Conservation (phyloP, 1,140 invertebrate genomes). For the Hyposmocoma kahamanoa region DNA sequence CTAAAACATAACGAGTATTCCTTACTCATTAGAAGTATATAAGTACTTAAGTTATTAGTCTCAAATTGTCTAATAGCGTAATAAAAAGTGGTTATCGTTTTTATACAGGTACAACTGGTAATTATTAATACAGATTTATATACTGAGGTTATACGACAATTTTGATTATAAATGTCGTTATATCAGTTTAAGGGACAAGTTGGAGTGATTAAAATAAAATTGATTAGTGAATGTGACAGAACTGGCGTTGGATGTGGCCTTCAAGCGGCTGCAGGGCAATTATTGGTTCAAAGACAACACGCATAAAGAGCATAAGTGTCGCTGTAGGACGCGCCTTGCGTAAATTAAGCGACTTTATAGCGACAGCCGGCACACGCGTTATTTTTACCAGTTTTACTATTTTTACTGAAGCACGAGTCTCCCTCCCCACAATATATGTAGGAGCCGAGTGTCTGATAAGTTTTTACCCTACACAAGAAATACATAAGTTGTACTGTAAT, state of each 20-base stretch:
- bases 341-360: conserved; percentile 71
- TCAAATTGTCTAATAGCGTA: too few relatives aligned
- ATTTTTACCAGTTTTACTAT: conserved; percentile 67
- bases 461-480: conserved; percentile 47
- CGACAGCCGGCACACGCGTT: conserved; percentile 23
- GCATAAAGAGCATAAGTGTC: conserved; percentile 68
- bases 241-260: conserved; percentile 20
- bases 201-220: conserved; percentile 3
- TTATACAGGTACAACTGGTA: too few relatives aligned
- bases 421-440: too few relatives aligned
- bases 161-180: too few relatives aligned
- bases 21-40: too few relatives aligned
- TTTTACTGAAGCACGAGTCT: conserved; percentile 65
- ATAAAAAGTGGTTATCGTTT: too few relatives aligned
- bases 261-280: conserved; percentile 28
- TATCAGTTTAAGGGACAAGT: not conserved
- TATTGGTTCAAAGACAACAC: conserved; percentile 68
- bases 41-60: too few relatives aligned
- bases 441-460: conserved; percentile 16
- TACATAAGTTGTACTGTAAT: not conserved
- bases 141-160: too few relatives aligned
- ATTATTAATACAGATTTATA: too few relatives aligned
- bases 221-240: conserved; percentile 9
- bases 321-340: conserved; percentile 44
- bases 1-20: too few relatives aligned